Evolutionary conservation across 1,140 invertebrate species (phyloP).

Genomic region (Coenobita brevimanus): DNA sequence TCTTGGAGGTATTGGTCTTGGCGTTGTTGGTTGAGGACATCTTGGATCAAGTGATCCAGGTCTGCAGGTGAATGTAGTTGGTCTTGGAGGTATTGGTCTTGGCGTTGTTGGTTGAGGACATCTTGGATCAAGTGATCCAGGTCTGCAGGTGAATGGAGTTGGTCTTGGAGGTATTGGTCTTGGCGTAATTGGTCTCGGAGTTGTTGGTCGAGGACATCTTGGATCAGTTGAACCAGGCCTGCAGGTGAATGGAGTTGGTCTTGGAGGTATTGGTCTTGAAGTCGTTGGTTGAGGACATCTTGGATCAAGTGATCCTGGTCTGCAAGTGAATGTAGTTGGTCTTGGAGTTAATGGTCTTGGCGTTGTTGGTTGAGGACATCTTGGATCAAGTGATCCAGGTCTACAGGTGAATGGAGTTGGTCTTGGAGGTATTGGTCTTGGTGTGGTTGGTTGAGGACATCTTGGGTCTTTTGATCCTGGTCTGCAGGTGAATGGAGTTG

Average conservation of each 20-base stretch:
- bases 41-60: no score
- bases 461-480: constrained; percentile 71
- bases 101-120: constrained; percentile 70
- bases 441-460: constrained; percentile 71
- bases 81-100: not conserved
- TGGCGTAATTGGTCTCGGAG: not conserved
- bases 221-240: constrained; percentile 46
- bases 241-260: constrained; percentile 71
- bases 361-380: constrained; percentile 70
- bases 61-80: no score
- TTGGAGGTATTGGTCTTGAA: not conserved
- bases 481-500: constrained; percentile 70
- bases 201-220: constrained; percentile 10
- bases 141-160: not conserved
- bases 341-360: not conserved
- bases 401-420: constrained; percentile 63
- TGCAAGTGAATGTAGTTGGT: constrained; percentile 39
- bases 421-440: constrained; percentile 45
- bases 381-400: constrained; percentile 72
- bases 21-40: no score
- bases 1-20: no score
- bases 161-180: not conserved
- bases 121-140: constrained; percentile 65
- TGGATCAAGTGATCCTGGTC: constrained; percentile 51
- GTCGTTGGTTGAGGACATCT: constrained; percentile 45